Base-by-base conservation (phyloP, 1,140 invertebrate genomes). In the Steinernema feltiae region DNA sequence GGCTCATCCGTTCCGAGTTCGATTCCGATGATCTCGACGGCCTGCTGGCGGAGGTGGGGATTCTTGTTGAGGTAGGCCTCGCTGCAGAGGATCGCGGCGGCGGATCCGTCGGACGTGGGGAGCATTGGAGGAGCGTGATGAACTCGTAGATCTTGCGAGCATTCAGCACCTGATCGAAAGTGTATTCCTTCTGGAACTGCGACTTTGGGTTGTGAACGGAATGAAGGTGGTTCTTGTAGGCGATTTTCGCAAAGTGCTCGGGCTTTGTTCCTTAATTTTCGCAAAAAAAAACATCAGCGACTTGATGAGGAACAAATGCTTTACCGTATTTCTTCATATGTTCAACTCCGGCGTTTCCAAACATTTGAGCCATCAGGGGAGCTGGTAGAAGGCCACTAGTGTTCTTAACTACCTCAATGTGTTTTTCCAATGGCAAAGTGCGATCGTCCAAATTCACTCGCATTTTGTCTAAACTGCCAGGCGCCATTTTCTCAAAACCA, bases 401-500 rank as follows among this genome's bases (percentile, higher is more conserved):
- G 69, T 97, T 91, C 0, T 90, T 88, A 92, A 98, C 93, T 75
- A 92, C 88, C 72, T 92, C 90, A 15, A 97, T 90, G 87, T 98
- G 95, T 82, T 92, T 94, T 70, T 97, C 94, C 89, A 98, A 90
- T 17, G 97, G 95, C 89, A 94, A 93, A 0, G 93, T 93, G 70
- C 95, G 90, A 63, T 89, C 89, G 86, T 74, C 73, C 72, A 79
- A 32, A 31, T 75, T 74, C 75, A 63, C 74, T 84, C 91, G 91
- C 88, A 91, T 92, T 0, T 90, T 89, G n/a, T 90, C 89, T 0
- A 98, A 88, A 18, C 95, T 95, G 0, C 96, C 97, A 69, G 90
- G 89, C 81, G 95, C 91, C 97, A 99, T 99, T 88, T 98, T 98
- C 85, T 99, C 97, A 87, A 98, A 99, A 1, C 97, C 97, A 69